These are phyloP conservation scores for Salvelinus namaycush DNA, from an alignment of 2,113 vertebrate genomes.

Conservation along the genomic window DNA sequence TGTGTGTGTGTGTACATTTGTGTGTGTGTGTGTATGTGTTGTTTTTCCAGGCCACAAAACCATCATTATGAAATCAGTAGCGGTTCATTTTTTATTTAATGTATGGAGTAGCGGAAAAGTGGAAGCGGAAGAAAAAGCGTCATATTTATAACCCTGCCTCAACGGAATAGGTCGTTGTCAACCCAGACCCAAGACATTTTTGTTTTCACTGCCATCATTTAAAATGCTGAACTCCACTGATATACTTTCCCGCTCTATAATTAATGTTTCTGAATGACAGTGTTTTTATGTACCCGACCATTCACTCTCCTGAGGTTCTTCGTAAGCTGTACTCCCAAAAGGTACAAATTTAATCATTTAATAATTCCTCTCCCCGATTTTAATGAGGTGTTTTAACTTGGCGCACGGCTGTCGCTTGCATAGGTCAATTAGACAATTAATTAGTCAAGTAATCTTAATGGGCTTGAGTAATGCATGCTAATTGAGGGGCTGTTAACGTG, in stretches of 20 bases:
- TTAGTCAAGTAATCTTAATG: constrained; percentile 39
- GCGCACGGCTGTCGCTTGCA: constrained; percentile 7
- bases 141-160: too few species aligned
- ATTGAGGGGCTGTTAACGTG: constrained; percentile 17
- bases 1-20: not conserved
- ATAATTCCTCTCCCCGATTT: constrained; percentile 34
- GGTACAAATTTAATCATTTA: constrained; percentile 33
- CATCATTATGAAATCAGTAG: too few species aligned
- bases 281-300: constrained; percentile 29
- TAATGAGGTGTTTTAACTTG: constrained; percentile 50
- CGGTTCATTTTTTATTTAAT: too few species aligned
- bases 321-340: constrained; percentile 23
- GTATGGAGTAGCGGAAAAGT: too few species aligned
- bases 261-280: constrained; percentile 25
- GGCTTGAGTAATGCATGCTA: constrained; percentile 35
- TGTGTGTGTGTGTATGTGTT: too few species aligned
- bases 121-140: too few species aligned
- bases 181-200: too few species aligned
- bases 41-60: too few species aligned
- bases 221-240: not conserved
- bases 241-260: not conserved
- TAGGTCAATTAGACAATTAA: constrained; percentile 49
- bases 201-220: too few species aligned
- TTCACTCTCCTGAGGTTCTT: constrained; percentile 20
- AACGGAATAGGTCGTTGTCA: too few species aligned